Evolutionary conservation across 1,140 invertebrate species (phyloP).

Genomic region (Nasonia giraulti): DNA sequence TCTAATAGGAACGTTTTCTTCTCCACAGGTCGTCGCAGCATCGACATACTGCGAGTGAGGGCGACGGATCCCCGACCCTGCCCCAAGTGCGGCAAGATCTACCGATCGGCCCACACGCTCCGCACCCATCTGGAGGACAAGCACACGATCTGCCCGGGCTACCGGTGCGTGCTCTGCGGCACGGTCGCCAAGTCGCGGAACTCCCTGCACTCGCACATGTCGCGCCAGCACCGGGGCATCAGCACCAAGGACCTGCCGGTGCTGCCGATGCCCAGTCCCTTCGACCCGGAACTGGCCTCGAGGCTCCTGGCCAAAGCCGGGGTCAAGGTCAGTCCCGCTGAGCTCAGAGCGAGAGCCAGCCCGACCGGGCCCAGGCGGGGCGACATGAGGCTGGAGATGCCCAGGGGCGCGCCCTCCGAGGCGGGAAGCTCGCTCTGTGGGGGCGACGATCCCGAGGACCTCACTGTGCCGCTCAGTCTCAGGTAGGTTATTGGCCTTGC

Average conservation of each 20-base stretch:
- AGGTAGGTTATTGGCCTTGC: conserved; percentile 50
- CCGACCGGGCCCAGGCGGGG: conserved; percentile 87
- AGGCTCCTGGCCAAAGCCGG: conserved; percentile 89
- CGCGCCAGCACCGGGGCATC: conserved; percentile 91
- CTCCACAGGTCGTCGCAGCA: conserved; percentile 80
- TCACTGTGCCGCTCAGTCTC: conserved; percentile 78
- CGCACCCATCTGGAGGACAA: conserved; percentile 94
- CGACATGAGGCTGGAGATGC: conserved; percentile 84
- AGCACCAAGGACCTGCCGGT: conserved; percentile 94
- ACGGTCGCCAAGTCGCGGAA: conserved; percentile 94
- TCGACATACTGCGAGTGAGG: conserved; percentile 89
- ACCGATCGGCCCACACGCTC: conserved; percentile 91
- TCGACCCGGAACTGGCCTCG: conserved; percentile 89
- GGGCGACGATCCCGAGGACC: conserved; percentile 87
- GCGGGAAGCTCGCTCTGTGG: conserved; percentile 82
- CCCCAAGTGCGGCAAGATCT: conserved; percentile 94
- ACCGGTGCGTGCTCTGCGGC: conserved; percentile 91
- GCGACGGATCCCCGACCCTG: conserved; percentile 93
- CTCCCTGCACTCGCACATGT: conserved; percentile 94
- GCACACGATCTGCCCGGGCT: conserved; percentile 93
- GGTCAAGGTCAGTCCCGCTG: conserved; percentile 89
- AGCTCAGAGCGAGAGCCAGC: conserved; percentile 86
- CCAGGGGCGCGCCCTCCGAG: conserved; percentile 78
- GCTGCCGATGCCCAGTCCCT: conserved; percentile 91
- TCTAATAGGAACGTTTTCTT: conserved; percentile 26